Base-by-base conservation (phyloP, 1,140 invertebrate species). In the Halotydeus destructor region DNA sequence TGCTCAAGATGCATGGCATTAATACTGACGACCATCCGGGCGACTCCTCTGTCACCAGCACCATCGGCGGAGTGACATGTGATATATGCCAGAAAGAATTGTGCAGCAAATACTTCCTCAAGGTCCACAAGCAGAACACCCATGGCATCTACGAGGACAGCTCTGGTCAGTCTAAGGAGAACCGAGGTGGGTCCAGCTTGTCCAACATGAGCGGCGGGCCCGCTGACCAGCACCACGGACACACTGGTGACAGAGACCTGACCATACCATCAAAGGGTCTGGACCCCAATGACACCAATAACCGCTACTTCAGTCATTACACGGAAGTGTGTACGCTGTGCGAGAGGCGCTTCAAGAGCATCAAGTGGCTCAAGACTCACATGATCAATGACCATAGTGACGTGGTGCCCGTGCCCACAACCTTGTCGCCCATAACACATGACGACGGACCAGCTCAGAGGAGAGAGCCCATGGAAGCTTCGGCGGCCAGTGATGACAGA, bases 1-100 rank as follows among this genome's bases (percentile, higher is more conserved):
- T 98, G 84, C 77, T 96, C 52, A 78, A 94, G 58, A 94, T 97
- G 80, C 93, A 99, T 59, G 88, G 89, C 12, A 91, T 98, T 43
- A 83, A 88, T 55, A 78, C 93, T 30, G 62, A 64, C 46, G 60
- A 61, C 42, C 52, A 55, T 37, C 49, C 51, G 27, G 44, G 44
- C 18, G 83, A 88, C 59, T 51, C 48, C 24, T 45, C 45, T 22
- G 81, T 79, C 53, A 80, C 78, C 1, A 76, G 80, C 0, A 81
- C 83, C 56, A 76, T 86, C 12, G 83, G 82, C 5, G 83, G 84
- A 3, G 84, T 91, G 1, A 78, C 83, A 5, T 94, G 88, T 64
- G 86, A 94, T 57, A 82, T 94, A 44, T 97, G 88, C 57, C 82
- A 91, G 58, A 97, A 97, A 60, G 86, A 94, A 64, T 62, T 96